Percentiles rank a stretch among this genome's conserved stretches.
Conservation (phyloP, 2,888 invertebrate species). For the Didymodactylos carnosus region DNA sequence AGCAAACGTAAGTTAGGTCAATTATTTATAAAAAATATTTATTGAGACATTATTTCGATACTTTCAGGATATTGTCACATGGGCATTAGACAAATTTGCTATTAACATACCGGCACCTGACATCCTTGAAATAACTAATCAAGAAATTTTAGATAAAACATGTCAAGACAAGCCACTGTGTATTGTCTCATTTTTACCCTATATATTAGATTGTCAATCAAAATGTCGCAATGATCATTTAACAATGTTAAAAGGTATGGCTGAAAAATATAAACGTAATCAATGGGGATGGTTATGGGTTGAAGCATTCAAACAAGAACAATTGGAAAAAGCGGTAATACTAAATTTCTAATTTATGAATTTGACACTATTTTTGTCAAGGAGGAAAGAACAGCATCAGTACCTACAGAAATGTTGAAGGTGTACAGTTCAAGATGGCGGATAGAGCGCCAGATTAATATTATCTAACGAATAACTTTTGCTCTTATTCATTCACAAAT, state of each 20-base stretch:
- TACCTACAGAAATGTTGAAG: too few relatives aligned
- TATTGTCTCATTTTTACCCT: slow-evolving; percentile 71
- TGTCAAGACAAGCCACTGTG: slow-evolving; percentile 75
- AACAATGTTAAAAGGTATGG: slow-evolving; percentile 48
- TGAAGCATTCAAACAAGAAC: slow-evolving; percentile 4
- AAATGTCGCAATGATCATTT: slow-evolving; percentile 73
- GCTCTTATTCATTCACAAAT: too few relatives aligned
- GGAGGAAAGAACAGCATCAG: background rate
- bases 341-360: too few relatives aligned
- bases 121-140: slow-evolving; percentile 35
- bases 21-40: slow-evolving; percentile 42
- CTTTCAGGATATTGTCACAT: slow-evolving; percentile 58
- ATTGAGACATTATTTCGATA: slow-evolving; percentile 45
- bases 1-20: slow-evolving; percentile 56
- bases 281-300: slow-evolving; percentile 58
- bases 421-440: too few relatives aligned
- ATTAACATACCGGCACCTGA: slow-evolving; percentile 78
- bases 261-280: slow-evolving; percentile 76
- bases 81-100: slow-evolving; percentile 65
- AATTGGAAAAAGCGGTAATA: slow-evolving; percentile 7
- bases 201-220: slow-evolving; percentile 83
- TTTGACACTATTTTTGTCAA: background rate
- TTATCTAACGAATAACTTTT: too few relatives aligned
- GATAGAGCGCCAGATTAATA: too few relatives aligned
- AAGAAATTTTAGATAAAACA: slow-evolving; percentile 46